Conservation (phyloP, 2,797 vertebrate genomes). For the Sebastes jordani region DNA sequence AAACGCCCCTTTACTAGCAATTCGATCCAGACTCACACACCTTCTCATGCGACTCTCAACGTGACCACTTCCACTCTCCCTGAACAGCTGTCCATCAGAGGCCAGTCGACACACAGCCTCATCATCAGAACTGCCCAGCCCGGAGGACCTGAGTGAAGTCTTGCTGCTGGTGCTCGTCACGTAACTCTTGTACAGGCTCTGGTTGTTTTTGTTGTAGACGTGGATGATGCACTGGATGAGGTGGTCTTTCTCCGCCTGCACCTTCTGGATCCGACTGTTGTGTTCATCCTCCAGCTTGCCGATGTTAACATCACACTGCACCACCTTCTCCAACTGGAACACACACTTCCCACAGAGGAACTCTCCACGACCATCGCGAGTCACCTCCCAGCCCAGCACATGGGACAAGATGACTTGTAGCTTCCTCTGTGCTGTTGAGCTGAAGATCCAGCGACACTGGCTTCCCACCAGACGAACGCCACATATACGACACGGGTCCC, state of each 20-base stretch:
- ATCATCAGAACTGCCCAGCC: constrained; percentile 49
- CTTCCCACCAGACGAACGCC: constrained; percentile 71
- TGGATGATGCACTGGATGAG: constrained; percentile 76
- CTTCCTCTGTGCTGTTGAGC: constrained; percentile 70
- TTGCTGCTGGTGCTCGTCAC: constrained; percentile 27
- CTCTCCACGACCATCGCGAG: constrained; percentile 78
- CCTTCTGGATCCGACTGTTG: constrained; percentile 63
- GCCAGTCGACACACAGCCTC: constrained; percentile 20
- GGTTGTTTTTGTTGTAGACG: constrained; percentile 80
- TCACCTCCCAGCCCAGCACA: constrained; percentile 76
- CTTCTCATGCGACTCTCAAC: constrained; percentile 61
- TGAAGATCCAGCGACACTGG: constrained; percentile 85
- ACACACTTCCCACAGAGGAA: constrained; percentile 85
- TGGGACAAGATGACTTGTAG: constrained; percentile 81
- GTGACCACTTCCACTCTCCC: constrained; percentile 16
- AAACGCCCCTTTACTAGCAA: constrained; percentile 49
- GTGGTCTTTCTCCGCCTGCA: constrained; percentile 77
- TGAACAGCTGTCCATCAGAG: constrained; percentile 44
- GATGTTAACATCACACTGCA: constrained; percentile 76
- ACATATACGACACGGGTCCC: constrained; percentile 81
- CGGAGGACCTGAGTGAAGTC: constrained; percentile 18
- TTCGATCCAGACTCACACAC: constrained; percentile 73
- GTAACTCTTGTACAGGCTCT: background rate
- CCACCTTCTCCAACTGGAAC: constrained; percentile 80
- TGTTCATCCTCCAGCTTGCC: constrained; percentile 73